These are phyloP conservation scores for Oenanthe oenanthe DNA, from an alignment of 2,113 vertebrate genomes.

Conservation along the genomic window DNA sequence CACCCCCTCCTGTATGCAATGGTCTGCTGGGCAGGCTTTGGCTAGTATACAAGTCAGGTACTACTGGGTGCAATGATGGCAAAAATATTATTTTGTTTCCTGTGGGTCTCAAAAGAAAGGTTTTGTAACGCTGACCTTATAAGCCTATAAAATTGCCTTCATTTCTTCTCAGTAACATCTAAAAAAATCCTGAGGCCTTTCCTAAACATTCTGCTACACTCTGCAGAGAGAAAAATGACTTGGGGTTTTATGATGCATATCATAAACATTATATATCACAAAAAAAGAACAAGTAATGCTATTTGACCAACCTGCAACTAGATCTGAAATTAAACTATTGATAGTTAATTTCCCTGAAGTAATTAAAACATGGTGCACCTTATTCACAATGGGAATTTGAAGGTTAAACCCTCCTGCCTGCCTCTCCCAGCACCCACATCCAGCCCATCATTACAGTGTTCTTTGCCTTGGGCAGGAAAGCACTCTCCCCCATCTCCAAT, in stretches of 20 bases:
- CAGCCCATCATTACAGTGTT: rapidly evolving
- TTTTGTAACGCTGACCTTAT: neutral
- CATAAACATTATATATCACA: neutral
- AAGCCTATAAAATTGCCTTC: neutral
- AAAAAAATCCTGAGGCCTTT: neutral
- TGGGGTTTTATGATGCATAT: neutral
- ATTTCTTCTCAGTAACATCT: neutral
- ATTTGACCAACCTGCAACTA: neutral
- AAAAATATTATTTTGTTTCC: neutral
- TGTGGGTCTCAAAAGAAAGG: neutral
- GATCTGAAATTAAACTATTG: neutral
- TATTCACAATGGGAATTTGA: neutral
- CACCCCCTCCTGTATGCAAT: neutral
- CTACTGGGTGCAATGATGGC: neutral
- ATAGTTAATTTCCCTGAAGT: neutral
- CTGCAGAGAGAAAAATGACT: neutral
- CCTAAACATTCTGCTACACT: neutral
- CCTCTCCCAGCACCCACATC: neutral
- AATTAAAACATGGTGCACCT: neutral
- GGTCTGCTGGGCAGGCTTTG: neutral
- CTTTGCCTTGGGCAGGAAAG: neutral
- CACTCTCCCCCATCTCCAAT: neutral
- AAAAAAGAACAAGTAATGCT: neutral
- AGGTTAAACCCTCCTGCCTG: neutral
- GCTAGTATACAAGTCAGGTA: neutral